These are phyloP conservation scores for Propsilocerus akamusi DNA, from an alignment of 1,140 invertebrate species.

Conservation along the genomic window DNA sequence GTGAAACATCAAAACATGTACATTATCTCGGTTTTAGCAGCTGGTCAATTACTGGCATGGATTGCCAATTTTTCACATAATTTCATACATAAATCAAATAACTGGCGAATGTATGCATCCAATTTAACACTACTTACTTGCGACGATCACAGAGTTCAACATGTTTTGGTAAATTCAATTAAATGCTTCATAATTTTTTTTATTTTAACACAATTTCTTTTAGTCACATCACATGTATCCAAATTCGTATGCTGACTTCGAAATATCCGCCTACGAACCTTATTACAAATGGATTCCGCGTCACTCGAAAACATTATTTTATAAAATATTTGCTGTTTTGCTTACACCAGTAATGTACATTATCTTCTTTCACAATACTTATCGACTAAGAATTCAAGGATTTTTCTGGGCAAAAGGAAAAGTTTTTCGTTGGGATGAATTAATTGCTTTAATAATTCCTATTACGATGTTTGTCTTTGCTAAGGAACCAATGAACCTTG, in stretches of 20 bases:
- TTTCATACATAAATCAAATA: constrained; percentile 62
- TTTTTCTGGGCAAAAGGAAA: not conserved
- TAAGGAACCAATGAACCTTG: not conserved
- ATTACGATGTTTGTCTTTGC: not conserved
- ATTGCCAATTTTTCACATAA: constrained; percentile 48
- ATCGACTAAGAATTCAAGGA: not conserved
- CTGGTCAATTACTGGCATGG: constrained; percentile 34
- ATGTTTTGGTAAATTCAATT: constrained; percentile 28
- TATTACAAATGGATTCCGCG: constrained; percentile 43
- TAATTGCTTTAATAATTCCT: not conserved
- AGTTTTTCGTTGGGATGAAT: not conserved
- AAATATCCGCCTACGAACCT: constrained; percentile 50
- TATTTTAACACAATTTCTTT: too few relatives aligned
- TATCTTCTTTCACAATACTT: not conserved
- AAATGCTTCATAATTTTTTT: not conserved
- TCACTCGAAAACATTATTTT: not conserved
- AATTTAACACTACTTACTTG: constrained; percentile 42
- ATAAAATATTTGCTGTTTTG: not conserved
- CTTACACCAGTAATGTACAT: not conserved
- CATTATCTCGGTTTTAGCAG: constrained; percentile 12
- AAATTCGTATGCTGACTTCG: constrained; percentile 58
- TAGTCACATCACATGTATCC: constrained; percentile 63
- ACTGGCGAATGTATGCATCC: constrained; percentile 66
- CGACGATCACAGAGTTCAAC: constrained; percentile 56
- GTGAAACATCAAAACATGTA: not conserved